A percentile compares a stretch with the other conserved stretches of the same genome.
phyloP scores from a whole-genome alignment of 1,140 invertebrate species.

The Lepidurus arcticus region DNA sequence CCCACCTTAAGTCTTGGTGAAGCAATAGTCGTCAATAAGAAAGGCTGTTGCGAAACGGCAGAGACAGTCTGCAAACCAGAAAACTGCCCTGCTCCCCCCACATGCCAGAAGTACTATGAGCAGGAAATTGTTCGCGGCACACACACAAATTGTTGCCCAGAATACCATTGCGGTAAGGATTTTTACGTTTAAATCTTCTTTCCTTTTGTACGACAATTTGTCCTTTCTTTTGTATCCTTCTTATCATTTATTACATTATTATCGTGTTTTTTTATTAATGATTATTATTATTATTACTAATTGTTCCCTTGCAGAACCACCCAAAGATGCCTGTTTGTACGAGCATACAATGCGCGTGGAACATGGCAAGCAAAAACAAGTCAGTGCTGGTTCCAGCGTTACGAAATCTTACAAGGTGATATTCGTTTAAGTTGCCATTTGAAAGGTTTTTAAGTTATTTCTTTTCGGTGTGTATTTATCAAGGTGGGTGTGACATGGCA shows the following conservation, averaged over 20 bases:
- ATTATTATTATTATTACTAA: neutral
- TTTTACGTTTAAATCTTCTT: too few relatives aligned
- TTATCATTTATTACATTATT: neutral
- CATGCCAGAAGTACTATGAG: conserved; percentile 56
- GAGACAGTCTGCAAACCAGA: conserved; percentile 54
- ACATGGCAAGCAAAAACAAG: conserved; percentile 51
- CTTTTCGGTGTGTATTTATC: neutral
- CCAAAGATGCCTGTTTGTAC: conserved; percentile 62
- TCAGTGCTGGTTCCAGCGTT: neutral
- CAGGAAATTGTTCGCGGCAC: conserved; percentile 44
- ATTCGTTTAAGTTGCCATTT: neutral
- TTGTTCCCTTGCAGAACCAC: conserved; percentile 52
- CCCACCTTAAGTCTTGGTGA: conserved; percentile 52
- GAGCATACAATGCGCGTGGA: conserved; percentile 49
- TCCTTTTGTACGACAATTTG: too few relatives aligned
- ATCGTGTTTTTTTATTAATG: conserved; percentile 20
- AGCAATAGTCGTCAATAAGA: conserved; percentile 50
- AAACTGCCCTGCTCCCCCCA: conserved; percentile 52
- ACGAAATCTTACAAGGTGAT: neutral
- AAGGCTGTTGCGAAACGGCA: conserved; percentile 62
- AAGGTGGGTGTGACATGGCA: conserved; percentile 54
- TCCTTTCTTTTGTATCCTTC: conserved; percentile 32
- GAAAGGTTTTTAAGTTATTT: neutral
- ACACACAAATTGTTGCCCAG: conserved; percentile 56
- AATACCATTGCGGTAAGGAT: conserved; percentile 55